A percentile compares a stretch with the other conserved stretches of the same genome.
phyloP scores from a whole-genome alignment of 2,888 invertebrate species.

The Cerastis rubricosa region DNA sequence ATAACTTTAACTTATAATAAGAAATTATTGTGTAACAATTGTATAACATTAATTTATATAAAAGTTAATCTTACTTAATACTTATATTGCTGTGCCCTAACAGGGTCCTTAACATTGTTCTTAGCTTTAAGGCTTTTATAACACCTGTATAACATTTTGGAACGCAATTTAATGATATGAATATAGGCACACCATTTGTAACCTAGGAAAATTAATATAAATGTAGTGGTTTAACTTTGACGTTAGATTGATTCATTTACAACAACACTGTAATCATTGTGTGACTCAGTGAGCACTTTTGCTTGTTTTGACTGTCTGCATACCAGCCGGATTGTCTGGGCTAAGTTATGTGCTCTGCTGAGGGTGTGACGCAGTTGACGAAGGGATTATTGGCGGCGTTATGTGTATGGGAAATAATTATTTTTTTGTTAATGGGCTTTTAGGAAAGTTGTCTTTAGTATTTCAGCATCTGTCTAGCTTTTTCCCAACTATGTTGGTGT shows the following conservation, averaged over 20 bases:
- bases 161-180: too few species aligned
- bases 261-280: conserved; percentile 15
- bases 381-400: conserved; percentile 12
- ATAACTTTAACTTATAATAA: too few species aligned
- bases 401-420: not conserved
- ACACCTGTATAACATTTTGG: too few species aligned
- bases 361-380: conserved; percentile 7
- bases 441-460: not conserved
- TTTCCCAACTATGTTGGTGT: not conserved
- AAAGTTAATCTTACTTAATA: too few species aligned
- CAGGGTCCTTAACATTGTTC: too few species aligned
- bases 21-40: too few species aligned
- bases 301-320: conserved; percentile 50
- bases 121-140: too few species aligned
- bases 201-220: conserved; percentile 33
- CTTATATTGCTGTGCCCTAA: too few species aligned
- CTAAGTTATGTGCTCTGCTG: not conserved
- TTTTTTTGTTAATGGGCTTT: not conserved
- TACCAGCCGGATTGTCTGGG: conserved; percentile 51
- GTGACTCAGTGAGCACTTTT: conserved; percentile 42
- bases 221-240: conserved; percentile 38
- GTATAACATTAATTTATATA: too few species aligned
- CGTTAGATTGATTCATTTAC: conserved; percentile 34
- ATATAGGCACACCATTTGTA: too few species aligned
- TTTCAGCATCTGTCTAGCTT: not conserved